These are phyloP conservation scores for Oreochromis tanganicae DNA, from an alignment of 2,113 vertebrate genomes.

Conservation along the genomic window DNA sequence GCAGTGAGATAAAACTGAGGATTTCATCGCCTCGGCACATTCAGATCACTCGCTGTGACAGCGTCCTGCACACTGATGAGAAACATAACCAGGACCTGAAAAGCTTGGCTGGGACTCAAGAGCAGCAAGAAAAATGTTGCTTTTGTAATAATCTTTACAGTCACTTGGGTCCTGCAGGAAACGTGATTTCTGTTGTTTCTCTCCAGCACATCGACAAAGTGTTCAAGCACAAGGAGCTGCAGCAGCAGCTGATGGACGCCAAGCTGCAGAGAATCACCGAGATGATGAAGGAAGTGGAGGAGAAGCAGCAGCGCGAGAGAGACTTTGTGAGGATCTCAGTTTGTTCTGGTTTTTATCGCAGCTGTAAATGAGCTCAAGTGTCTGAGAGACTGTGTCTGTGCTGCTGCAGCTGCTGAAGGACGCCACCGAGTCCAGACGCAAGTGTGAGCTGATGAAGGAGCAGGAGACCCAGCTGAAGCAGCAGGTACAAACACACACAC, in stretches of 20 bases:
- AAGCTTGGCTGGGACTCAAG: background rate
- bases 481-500: slow-evolving; percentile 71
- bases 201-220: slow-evolving; percentile 95
- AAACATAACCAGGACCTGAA: background rate
- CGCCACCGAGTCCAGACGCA: slow-evolving; percentile 90
- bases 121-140: background rate
- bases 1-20: background rate
- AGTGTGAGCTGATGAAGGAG: slow-evolving; percentile 97
- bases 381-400: background rate
- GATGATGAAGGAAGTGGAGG: slow-evolving; percentile 94
- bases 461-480: slow-evolving; percentile 96
- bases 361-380: background rate
- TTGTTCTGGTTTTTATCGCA: background rate
- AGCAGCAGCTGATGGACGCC: slow-evolving; percentile 94
- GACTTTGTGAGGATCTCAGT: slow-evolving; percentile 84
- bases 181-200: background rate
- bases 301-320: slow-evolving; percentile 91
- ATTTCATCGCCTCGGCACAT: fast-evolving
- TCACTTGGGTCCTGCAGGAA: background rate
- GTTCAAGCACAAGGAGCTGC: slow-evolving; percentile 97
- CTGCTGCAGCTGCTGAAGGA: slow-evolving; percentile 87
- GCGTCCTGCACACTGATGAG: background rate
- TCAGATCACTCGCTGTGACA: background rate
- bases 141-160: fast-evolving
- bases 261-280: slow-evolving; percentile 95